phyloP scores from a whole-genome alignment of 2,797 vertebrate genomes.

The Malurus leucopterus region DNA sequence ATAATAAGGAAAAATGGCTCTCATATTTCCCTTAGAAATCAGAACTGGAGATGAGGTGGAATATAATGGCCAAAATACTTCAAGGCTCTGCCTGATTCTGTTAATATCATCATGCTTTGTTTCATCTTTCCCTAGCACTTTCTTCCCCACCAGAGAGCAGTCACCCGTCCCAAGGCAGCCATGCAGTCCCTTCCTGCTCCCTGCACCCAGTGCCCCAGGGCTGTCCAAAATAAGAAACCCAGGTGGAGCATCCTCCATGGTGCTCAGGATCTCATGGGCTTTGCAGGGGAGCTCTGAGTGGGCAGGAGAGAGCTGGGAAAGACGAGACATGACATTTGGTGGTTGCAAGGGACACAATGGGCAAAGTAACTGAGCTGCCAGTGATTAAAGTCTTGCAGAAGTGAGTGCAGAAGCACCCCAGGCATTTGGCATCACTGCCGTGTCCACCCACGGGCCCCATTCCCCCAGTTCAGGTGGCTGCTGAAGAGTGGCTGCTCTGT shows the following conservation, averaged over 20 bases:
- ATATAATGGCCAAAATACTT: background rate
- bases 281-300: background rate
- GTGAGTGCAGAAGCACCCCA: background rate
- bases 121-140: background rate
- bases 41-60: background rate
- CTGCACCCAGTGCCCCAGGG: background rate
- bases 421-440: fast-evolving
- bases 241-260: background rate
- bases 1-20: background rate
- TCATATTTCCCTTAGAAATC: background rate
- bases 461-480: background rate
- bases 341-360: fast-evolving
- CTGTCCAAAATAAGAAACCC: background rate
- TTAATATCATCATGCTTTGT: background rate
- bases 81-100: background rate
- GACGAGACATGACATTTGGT: background rate
- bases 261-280: fast-evolving
- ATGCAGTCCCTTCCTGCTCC: background rate
- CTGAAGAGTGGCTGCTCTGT: background rate
- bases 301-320: background rate
- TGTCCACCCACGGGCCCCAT: fast-evolving
- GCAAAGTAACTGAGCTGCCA: background rate
- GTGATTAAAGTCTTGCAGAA: background rate
- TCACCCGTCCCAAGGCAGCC: fast-evolving
- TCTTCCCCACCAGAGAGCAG: background rate